Evolutionary conservation across 2,797 vertebrate species (phyloP), one percentile per base, ranked within the genome.

Genomic region (Smutsia temminckii): DNA sequence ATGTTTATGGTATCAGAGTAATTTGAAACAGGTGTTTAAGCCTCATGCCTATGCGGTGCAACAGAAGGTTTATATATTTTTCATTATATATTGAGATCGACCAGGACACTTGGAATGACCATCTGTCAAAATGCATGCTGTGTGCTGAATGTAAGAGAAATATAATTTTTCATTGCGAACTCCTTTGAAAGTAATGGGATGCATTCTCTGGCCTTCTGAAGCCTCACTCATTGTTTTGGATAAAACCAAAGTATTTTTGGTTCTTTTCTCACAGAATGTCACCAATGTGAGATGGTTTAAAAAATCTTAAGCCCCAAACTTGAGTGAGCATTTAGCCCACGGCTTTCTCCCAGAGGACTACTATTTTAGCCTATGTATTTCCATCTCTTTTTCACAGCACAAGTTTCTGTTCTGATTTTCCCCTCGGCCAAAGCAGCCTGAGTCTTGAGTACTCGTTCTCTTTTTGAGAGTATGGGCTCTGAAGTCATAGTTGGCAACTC

Each of bases 61-160:
- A 95, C 98, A 98, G 98, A 98, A 98, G 98, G 98, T 97, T 98
- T 98, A 98, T 98, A 66, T 98, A 97, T 98, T 98, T 98, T 98
- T 98, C 96, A 98, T 98, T 97, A 94, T 92, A 66, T 97, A 93
- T 89, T 96, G 96, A 97, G 98, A 96, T 90, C 96, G 97, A 98
- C 85, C 88, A 94, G 18, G 77, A 85, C 55, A 93, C 97, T 97
- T 88, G 93, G 75, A 96, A 96, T 98, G 98, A 94, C 98, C 98
- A 98, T 98, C 98, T 98, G 98, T 94, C 97, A 95, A 96, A 89
- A 91, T 95, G 94, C 85, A 86, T 63, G 94, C 80, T 94, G 85
- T 95, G 92, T 96, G 95, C 83, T 66, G 79, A 91, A 93, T 91
- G 37, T 74, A 97, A 97, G 83, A 95, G 96, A 97, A 97, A 95